phyloP scores from a whole-genome alignment of 2,113 vertebrate species.

The Diadophis punctatus region DNA sequence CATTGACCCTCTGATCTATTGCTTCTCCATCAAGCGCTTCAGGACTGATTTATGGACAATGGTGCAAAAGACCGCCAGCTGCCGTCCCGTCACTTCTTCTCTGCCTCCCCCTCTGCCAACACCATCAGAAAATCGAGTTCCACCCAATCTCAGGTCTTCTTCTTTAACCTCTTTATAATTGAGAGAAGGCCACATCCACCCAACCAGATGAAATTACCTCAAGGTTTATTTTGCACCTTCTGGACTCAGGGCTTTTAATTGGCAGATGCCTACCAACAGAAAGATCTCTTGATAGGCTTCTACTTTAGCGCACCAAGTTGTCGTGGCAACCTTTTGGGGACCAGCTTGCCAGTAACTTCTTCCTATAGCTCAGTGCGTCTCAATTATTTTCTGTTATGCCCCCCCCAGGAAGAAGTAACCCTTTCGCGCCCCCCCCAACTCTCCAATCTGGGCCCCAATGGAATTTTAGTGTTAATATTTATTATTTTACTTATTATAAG shows the following conservation, averaged over 20 bases:
- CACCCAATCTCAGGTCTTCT: rapidly evolving
- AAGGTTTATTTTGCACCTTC: neutral
- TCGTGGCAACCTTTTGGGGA: neutral
- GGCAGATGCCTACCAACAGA: neutral
- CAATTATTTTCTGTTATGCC: too few species aligned
- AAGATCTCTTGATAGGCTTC: neutral
- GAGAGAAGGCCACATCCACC: neutral
- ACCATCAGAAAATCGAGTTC: rapidly evolving
- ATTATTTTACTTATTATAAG: too few species aligned
- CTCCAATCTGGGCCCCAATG: too few species aligned
- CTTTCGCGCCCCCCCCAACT: too few species aligned
- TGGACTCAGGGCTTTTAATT: neutral
- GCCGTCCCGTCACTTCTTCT: neutral
- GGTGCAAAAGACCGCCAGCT: slow-evolving; percentile 15
- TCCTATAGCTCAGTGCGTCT: neutral
- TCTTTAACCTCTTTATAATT: slow-evolving; percentile 46
- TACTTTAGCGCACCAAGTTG: neutral
- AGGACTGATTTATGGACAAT: slow-evolving; percentile 39
- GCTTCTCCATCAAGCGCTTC: slow-evolving; percentile 60
- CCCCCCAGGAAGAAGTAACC: too few species aligned
- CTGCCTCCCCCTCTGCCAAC: rapidly evolving
- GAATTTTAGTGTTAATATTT: too few species aligned
- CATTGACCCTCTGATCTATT: slow-evolving; percentile 64
- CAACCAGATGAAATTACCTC: neutral
- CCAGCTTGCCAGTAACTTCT: neutral